Percentiles rank a stretch among this genome's conserved stretches.
Evolutionary conservation across 2,797 vertebrate species (phyloP).

Genomic region (Molossus alvarezi): DNA sequence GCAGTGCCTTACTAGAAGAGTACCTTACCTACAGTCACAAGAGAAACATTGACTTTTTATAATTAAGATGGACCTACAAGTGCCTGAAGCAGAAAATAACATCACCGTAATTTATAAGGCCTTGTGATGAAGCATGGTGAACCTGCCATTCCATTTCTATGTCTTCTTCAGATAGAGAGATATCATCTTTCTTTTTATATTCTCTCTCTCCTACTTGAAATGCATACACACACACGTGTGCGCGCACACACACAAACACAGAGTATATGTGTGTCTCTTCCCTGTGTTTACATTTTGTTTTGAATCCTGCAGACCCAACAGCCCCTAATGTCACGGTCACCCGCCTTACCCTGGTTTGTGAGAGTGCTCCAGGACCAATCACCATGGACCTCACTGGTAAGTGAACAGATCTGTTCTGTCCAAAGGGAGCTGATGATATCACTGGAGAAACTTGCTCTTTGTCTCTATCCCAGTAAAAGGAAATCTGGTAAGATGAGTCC

Average conservation of each 20-base stretch:
- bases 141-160: not conserved
- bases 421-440: not conserved
- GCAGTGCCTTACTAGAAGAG: not conserved
- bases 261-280: not conserved
- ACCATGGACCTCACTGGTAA: slow-evolving; percentile 93
- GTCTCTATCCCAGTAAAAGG: not conserved
- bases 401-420: slow-evolving; percentile 68
- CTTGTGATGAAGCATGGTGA: not conserved
- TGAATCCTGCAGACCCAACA: slow-evolving; percentile 89
- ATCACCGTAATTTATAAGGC: not conserved
- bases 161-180: not conserved
- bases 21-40: not conserved
- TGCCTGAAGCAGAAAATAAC: not conserved
- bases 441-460: slow-evolving; percentile 1
- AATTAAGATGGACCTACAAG: not conserved
- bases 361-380: slow-evolving; percentile 90
- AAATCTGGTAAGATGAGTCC: not conserved
- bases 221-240: not conserved
- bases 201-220: not conserved
- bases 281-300: slow-evolving; percentile 44
- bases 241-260: not conserved
- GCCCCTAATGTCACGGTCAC: slow-evolving; percentile 92
- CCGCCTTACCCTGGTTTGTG: slow-evolving; percentile 91
- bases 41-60: not conserved
- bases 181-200: not conserved